Evolutionary conservation across 2,113 vertebrate species (phyloP).

Genomic region (human): GRCh38 chr6:142507501-142508000

Average conservation of each 20-base stretch:
- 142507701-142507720: not conserved
- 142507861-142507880: not conserved
- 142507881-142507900: not conserved
- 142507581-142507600: too few relatives aligned
- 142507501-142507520: too few relatives aligned
- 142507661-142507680: not conserved
- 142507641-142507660: too few relatives aligned
- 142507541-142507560: too few relatives aligned
- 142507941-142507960: not conserved
- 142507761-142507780: conserved; percentile 10
- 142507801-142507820: not conserved
- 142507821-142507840: not conserved
- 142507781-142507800: not conserved
- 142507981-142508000: not conserved
- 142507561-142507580: too few relatives aligned
- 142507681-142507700: not conserved
- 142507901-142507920: not conserved
- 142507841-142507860: not conserved
- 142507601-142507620: too few relatives aligned
- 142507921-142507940: not conserved
- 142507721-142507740: not conserved
- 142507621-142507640: too few relatives aligned
- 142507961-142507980: not conserved
- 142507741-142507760: not conserved
- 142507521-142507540: too few relatives aligned